A percentile compares a stretch with the other conserved stretches of the same genome.
These are phyloP conservation scores for Marmota monax DNA, from an alignment of 2,113 vertebrate genomes.

Conservation along the genomic window DNA sequence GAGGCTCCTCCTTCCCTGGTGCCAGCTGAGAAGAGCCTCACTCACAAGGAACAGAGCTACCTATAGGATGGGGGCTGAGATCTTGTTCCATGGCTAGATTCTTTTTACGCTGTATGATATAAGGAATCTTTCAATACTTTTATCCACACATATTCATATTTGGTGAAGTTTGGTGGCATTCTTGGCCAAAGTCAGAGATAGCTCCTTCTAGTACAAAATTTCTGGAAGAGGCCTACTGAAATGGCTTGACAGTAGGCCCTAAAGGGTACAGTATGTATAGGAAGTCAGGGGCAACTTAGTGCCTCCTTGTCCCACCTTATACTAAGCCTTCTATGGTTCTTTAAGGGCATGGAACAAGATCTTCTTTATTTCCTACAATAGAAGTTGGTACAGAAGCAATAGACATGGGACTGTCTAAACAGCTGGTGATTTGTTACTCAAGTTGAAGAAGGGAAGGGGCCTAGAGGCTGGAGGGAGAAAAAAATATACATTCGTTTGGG, in stretches of 20 bases:
- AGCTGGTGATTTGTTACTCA: background rate
- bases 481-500: background rate
- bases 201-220: background rate
- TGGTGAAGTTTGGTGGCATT: background rate
- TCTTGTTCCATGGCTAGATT: background rate
- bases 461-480: background rate
- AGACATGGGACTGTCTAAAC: background rate
- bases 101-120: background rate
- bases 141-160: background rate
- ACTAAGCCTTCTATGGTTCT: background rate
- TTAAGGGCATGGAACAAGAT: background rate
- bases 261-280: background rate
- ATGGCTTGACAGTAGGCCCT: background rate
- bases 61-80: background rate
- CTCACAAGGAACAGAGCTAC: background rate
- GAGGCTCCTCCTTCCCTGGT: background rate
- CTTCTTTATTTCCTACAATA: background rate
- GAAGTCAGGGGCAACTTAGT: background rate
- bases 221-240: background rate
- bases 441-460: background rate
- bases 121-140: background rate
- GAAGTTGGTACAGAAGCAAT: background rate
- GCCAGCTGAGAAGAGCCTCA: background rate
- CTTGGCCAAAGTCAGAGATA: background rate
- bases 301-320: background rate